Evolutionary conservation across 2,797 vertebrate genomes (phyloP).

Genomic region (Semaprochilodus insignis): DNA sequence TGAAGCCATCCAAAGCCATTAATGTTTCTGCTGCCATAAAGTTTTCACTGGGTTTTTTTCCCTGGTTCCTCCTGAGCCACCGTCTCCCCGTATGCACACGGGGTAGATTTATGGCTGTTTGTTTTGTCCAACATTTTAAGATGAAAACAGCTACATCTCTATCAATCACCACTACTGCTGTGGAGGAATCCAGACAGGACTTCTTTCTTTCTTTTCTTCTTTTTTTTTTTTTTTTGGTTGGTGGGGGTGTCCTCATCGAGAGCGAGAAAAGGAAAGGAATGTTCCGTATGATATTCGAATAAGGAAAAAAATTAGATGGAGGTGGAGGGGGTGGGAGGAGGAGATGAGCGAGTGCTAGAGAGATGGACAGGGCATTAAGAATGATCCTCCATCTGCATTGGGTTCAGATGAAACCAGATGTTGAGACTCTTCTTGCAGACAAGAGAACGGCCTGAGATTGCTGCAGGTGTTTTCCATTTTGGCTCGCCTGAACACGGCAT

Average conservation of each 20-base stretch:
- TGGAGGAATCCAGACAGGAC: slow-evolving; percentile 52
- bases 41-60: slow-evolving; percentile 49
- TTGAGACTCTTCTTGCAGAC: slow-evolving; percentile 72
- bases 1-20: slow-evolving; percentile 50
- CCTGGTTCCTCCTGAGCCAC: slow-evolving; percentile 39
- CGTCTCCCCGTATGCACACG: slow-evolving; percentile 35
- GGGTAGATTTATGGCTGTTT: slow-evolving; percentile 61
- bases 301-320: slow-evolving; percentile 25
- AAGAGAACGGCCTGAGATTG: slow-evolving; percentile 72
- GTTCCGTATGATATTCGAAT: slow-evolving; percentile 62
- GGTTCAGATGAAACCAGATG: slow-evolving; percentile 77
- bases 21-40: slow-evolving; percentile 57
- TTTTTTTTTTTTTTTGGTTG: not conserved
- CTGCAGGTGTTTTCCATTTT: slow-evolving; percentile 78
- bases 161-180: slow-evolving; percentile 63
- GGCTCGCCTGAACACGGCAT: slow-evolving; percentile 40
- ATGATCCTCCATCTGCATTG: slow-evolving; percentile 61
- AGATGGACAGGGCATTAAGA: slow-evolving; percentile 50
- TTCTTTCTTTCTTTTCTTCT: not conserved
- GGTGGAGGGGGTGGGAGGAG: not conserved
- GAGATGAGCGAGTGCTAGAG: slow-evolving; percentile 39
- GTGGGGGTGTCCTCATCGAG: slow-evolving; percentile 27
- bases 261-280: slow-evolving; percentile 53
- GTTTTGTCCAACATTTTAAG: slow-evolving; percentile 73
- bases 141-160: slow-evolving; percentile 70